Conservation (phyloP, 2,888 invertebrate genomes). For the Norana najaformis region DNA sequence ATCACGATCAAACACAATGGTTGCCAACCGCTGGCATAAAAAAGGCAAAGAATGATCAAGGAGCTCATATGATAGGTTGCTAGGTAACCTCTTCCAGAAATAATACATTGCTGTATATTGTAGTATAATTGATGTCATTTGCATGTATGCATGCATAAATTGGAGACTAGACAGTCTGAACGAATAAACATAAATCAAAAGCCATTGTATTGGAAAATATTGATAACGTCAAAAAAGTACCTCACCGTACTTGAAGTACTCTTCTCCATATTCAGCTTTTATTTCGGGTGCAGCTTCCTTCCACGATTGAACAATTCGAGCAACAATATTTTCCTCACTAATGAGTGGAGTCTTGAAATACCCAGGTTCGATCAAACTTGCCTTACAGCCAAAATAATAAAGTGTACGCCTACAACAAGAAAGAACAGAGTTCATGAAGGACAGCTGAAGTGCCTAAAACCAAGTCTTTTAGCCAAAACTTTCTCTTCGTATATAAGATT, state of each 20-base stretch:
- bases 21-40: no score
- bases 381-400: not conserved
- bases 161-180: no score
- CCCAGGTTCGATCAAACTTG: not conserved
- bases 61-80: no score
- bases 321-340: not conserved
- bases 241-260: not conserved
- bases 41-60: no score
- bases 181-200: not conserved
- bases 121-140: no score
- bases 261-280: conserved; percentile 8
- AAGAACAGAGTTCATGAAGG: not conserved
- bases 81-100: no score
- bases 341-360: not conserved
- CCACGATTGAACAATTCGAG: not conserved
- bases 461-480: not conserved
- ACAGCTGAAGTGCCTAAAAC: not conserved
- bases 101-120: no score
- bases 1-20: no score
- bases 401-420: not conserved
- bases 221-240: not conserved
- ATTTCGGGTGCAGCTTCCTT: not conserved
- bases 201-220: not conserved
- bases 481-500: not conserved
- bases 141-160: no score